These are phyloP conservation scores for Leptinotarsa texana DNA, from an alignment of 1,140 invertebrate species.

Conservation along the genomic window DNA sequence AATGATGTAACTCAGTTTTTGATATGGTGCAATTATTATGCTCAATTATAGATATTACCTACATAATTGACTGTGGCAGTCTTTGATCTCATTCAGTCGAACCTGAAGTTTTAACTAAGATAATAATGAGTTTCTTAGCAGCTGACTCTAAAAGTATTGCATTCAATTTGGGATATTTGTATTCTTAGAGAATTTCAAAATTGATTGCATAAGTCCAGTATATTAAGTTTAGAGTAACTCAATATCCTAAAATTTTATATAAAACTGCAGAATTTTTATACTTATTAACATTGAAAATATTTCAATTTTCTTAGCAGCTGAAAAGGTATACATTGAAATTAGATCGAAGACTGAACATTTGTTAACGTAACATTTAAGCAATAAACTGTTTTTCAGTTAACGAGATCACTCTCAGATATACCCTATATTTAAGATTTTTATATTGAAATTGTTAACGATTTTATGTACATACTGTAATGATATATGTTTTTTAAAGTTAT, in stretches of 20 bases:
- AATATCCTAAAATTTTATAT: too few relatives aligned
- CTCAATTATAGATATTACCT: not conserved
- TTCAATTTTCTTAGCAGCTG: too few relatives aligned
- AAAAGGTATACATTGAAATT: not conserved
- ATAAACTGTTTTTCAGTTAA: conserved; percentile 1
- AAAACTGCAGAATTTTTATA: too few relatives aligned
- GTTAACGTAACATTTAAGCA: not conserved
- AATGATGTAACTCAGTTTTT: not conserved
- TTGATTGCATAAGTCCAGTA: too few relatives aligned
- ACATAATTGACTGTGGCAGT: not conserved
- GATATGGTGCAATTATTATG: not conserved
- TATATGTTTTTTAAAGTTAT: conserved; percentile 30
- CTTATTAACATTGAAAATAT: too few relatives aligned
- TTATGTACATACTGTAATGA: conserved; percentile 27
- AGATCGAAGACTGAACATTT: not conserved
- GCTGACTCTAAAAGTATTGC: too few relatives aligned
- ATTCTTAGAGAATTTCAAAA: too few relatives aligned
- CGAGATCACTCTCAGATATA: not conserved
- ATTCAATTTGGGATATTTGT: too few relatives aligned
- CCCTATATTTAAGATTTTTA: conserved; percentile 10
- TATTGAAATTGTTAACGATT: conserved; percentile 19
- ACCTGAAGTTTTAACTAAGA: too few relatives aligned
- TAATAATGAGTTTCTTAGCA: too few relatives aligned
- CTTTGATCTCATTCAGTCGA: not conserved
- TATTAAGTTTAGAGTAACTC: too few relatives aligned